phyloP scores from a whole-genome alignment of 2,797 vertebrate species.

The Gymnocypris eckloni region DNA sequence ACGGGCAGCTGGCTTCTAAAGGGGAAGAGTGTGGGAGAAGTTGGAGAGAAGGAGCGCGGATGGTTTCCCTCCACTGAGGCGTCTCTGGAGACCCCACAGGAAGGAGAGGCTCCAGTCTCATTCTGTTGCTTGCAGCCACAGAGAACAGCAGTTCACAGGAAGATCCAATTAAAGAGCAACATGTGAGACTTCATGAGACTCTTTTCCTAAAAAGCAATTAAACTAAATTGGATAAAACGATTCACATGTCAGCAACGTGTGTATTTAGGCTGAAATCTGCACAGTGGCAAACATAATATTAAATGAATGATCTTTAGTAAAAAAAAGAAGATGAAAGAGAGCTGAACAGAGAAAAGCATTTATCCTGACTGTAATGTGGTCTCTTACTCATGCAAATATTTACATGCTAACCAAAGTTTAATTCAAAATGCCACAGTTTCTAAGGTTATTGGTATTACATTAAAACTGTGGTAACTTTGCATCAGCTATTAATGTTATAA shows the following conservation, averaged over 20 bases:
- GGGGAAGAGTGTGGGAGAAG: conserved; percentile 11
- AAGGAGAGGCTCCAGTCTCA: conserved; percentile 40
- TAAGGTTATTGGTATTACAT: neutral
- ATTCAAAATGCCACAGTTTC: neutral
- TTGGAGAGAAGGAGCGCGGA: conserved; percentile 55
- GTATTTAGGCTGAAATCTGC: neutral
- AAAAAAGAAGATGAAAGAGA: neutral
- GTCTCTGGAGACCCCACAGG: conserved; percentile 62
- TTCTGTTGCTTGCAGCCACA: conserved; percentile 10
- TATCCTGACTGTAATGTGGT: conserved; percentile 28
- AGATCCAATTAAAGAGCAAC: conserved; percentile 39
- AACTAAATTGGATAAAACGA: neutral
- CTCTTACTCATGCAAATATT: neutral
- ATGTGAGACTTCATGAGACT: conserved; percentile 15
- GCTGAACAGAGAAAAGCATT: neutral
- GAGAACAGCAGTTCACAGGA: neutral
- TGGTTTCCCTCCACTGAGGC: conserved; percentile 50
- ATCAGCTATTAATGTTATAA: neutral
- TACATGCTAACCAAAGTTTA: conserved; percentile 7
- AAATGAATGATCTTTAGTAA: neutral
- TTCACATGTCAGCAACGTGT: neutral
- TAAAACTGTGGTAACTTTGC: conserved; percentile 7
- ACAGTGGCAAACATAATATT: neutral
- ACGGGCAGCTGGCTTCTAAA: neutral
- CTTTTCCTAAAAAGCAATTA: conserved; percentile 1